Conservation (phyloP, 2,797 vertebrate genomes). For the Coreius guichenoti region DNA sequence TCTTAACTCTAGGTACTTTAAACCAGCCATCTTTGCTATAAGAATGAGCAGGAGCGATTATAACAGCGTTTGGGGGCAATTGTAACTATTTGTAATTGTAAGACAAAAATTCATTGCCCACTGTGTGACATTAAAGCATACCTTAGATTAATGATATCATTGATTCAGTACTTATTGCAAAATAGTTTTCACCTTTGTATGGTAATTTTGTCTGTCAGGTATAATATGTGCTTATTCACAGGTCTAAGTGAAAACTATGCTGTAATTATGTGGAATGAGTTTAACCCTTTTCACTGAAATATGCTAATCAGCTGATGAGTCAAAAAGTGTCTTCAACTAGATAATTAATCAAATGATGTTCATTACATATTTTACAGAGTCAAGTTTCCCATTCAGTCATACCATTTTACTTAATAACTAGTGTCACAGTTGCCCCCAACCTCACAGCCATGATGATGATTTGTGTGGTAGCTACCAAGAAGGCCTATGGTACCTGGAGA, state of each 20-base stretch:
- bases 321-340: not conserved
- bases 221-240: not conserved
- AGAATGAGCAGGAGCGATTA: not conserved
- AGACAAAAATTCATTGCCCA: not conserved
- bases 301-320: not conserved
- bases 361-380: not conserved
- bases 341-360: constrained; percentile 1
- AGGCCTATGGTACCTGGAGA: not conserved
- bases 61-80: no score
- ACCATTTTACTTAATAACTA: not conserved
- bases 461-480: not conserved
- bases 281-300: constrained; percentile 15
- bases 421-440: not conserved
- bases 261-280: constrained; percentile 5
- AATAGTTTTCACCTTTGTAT: constrained; percentile 10
- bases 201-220: not conserved
- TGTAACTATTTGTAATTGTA: not conserved
- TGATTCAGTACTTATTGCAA: not conserved
- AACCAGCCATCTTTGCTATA: not conserved
- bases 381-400: not conserved
- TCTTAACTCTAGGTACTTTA: not conserved
- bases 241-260: not conserved
- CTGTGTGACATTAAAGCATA: not conserved
- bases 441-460: not conserved
- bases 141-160: not conserved